Conservation (phyloP, 2,888 invertebrate genomes). For the Drosophila borealis region DNA sequence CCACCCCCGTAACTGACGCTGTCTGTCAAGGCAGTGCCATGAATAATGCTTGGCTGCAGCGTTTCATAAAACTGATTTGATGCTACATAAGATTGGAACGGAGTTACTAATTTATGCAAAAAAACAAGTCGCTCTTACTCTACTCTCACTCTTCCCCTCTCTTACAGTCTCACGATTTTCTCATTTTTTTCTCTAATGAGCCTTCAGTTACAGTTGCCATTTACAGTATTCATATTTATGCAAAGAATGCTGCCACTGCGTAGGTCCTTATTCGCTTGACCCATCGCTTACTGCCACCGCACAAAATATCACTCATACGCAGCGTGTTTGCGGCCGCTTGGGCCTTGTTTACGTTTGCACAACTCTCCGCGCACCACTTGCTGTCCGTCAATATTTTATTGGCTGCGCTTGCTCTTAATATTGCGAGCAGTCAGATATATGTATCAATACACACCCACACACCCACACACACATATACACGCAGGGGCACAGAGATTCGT, state of each 20-base stretch:
- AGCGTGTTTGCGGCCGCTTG: constrained; percentile 19
- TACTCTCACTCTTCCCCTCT: too few relatives aligned
- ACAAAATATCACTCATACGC: constrained; percentile 44
- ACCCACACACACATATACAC: constrained; percentile 1
- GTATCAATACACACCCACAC: neutral
- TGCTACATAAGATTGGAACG: constrained; percentile 4
- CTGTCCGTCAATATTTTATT: constrained; percentile 63
- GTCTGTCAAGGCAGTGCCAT: constrained; percentile 43
- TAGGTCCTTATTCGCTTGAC: constrained; percentile 5
- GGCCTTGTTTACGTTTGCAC: constrained; percentile 51
- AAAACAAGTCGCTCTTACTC: too few relatives aligned
- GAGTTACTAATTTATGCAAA: constrained; percentile 1
- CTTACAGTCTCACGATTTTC: too few relatives aligned
- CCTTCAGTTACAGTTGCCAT: constrained; percentile 35
- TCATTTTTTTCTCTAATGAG: constrained; percentile 35
- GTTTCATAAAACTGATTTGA: neutral
- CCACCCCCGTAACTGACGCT: neutral
- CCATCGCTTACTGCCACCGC: neutral
- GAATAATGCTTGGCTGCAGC: constrained; percentile 37
- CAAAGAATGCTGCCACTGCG: constrained; percentile 23
- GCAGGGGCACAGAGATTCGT: constrained; percentile 8
- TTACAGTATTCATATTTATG: constrained; percentile 26
- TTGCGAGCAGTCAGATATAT: constrained; percentile 23
- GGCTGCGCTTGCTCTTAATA: constrained; percentile 30
- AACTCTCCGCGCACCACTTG: constrained; percentile 22